Evolutionary conservation across 2,888 invertebrate species (phyloP).

Genomic region (Agrenia bidenticulata): DNA sequence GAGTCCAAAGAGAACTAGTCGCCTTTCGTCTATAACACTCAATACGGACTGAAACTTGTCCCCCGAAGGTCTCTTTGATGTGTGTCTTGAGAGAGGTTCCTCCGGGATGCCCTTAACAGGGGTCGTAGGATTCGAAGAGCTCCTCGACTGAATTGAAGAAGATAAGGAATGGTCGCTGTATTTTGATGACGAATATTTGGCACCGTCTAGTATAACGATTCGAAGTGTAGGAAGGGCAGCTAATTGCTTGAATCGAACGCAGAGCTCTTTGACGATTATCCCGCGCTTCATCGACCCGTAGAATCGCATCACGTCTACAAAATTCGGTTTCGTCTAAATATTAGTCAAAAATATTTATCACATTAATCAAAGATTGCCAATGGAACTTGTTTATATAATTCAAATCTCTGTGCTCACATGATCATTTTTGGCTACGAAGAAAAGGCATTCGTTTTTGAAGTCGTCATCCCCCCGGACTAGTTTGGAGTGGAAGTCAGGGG

Average conservation of each 20-base stretch:
- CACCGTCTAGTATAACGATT: conserved; percentile 26
- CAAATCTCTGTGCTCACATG: conserved; percentile 56
- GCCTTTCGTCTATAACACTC: conserved; percentile 69
- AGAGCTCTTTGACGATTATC: conserved; percentile 73
- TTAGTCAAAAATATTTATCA: conserved; percentile 11
- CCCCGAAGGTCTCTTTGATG: conserved; percentile 27
- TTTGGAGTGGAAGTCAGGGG: conserved; percentile 61
- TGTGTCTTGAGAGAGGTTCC: conserved; percentile 19
- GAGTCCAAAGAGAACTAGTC: conserved; percentile 83
- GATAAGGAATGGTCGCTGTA: conserved; percentile 51
- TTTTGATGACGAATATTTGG: conserved; percentile 41
- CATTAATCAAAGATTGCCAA: conserved; percentile 4
- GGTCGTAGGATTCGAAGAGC: conserved; percentile 50
- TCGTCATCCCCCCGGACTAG: conserved; percentile 66
- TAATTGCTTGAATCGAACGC: conserved; percentile 61
- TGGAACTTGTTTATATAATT: neutral
- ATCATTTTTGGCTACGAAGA: conserved; percentile 69
- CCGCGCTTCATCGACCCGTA: conserved; percentile 77
- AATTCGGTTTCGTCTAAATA: conserved; percentile 67
- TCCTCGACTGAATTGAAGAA: conserved; percentile 49
- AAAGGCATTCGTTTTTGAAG: conserved; percentile 71
- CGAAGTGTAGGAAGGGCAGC: conserved; percentile 37
- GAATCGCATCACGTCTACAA: conserved; percentile 71
- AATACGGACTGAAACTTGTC: conserved; percentile 50
- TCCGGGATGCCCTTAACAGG: conserved; percentile 43